Evolutionary conservation across 2,113 vertebrate species (phyloP).

Genomic region (Taxidea taxus): DNA sequence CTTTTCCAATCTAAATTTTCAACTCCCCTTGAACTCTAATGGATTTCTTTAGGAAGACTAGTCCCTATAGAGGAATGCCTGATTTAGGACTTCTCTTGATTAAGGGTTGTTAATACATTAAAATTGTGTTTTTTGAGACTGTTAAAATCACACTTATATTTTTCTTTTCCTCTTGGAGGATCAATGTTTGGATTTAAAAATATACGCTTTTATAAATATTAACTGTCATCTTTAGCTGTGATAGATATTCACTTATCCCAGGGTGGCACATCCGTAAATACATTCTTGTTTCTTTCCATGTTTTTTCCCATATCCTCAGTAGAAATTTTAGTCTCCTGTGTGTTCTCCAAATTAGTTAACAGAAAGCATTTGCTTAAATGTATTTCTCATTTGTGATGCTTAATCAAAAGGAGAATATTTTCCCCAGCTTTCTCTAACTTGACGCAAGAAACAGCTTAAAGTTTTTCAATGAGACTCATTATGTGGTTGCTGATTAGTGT

Average conservation of each 20-base stretch:
- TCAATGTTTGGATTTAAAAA: not conserved
- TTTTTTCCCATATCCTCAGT: not conserved
- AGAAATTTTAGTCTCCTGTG: slow-evolving; percentile 28
- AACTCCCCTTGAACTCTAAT: not conserved
- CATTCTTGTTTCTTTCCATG: not conserved
- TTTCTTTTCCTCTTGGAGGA: not conserved
- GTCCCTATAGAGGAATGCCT: not conserved
- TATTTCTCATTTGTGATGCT: slow-evolving; percentile 55
- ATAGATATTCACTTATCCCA: not conserved
- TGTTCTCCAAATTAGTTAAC: slow-evolving; percentile 55
- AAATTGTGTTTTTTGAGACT: not conserved
- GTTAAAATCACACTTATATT: not conserved
- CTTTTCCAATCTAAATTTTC: not conserved
- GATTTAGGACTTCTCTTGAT: not conserved
- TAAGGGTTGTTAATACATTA: not conserved
- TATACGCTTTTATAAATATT: slow-evolving; percentile 24
- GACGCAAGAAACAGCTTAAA: slow-evolving; percentile 37
- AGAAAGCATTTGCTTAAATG: slow-evolving; percentile 57
- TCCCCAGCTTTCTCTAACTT: slow-evolving; percentile 17
- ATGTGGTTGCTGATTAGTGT: slow-evolving; percentile 14
- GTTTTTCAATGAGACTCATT: slow-evolving; percentile 43
- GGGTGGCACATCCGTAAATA: not conserved
- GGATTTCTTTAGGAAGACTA: not conserved
- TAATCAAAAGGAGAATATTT: slow-evolving; percentile 59
- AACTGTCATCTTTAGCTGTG: not conserved